phyloP scores from a whole-genome alignment of 2,797 vertebrate species.

The Gallinago solitaria region DNA sequence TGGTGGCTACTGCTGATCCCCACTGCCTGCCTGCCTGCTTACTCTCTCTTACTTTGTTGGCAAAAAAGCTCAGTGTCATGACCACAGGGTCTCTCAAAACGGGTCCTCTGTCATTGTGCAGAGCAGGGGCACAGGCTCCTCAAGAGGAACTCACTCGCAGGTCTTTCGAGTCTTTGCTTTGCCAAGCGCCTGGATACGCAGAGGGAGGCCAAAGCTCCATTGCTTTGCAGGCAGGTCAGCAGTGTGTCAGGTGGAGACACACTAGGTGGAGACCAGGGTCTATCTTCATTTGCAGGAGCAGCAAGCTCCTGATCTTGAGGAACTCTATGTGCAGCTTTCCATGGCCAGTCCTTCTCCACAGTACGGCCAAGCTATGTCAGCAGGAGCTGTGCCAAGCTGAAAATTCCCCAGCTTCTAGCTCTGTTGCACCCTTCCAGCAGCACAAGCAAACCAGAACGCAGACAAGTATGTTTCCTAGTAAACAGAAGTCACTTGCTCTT shows the following conservation, averaged over 20 bases:
- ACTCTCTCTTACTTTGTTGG: background rate
- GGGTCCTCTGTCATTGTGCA: background rate
- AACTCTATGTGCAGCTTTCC: background rate
- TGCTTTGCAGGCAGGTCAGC: fast-evolving
- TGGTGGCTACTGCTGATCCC: background rate
- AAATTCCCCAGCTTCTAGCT: background rate
- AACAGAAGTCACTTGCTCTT: background rate
- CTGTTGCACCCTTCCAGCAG: background rate
- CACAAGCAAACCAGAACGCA: background rate
- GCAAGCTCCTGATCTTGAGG: background rate
- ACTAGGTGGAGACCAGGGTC: background rate
- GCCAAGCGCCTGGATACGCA: fast-evolving
- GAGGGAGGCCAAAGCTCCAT: background rate
- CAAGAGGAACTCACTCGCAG: background rate
- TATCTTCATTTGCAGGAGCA: background rate
- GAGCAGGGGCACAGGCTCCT: background rate
- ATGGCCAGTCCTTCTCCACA: background rate
- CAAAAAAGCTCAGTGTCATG: background rate
- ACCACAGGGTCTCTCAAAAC: background rate
- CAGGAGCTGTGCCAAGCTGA: background rate
- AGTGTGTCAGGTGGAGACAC: background rate
- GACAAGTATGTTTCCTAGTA: background rate
- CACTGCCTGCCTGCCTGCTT: background rate
- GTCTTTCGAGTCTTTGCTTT: background rate
- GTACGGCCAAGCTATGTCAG: background rate